Evolutionary conservation across 2,113 vertebrate genomes (phyloP), one percentile per base, ranked within the genome.

Genomic region (Hyperopisus bebe): DNA sequence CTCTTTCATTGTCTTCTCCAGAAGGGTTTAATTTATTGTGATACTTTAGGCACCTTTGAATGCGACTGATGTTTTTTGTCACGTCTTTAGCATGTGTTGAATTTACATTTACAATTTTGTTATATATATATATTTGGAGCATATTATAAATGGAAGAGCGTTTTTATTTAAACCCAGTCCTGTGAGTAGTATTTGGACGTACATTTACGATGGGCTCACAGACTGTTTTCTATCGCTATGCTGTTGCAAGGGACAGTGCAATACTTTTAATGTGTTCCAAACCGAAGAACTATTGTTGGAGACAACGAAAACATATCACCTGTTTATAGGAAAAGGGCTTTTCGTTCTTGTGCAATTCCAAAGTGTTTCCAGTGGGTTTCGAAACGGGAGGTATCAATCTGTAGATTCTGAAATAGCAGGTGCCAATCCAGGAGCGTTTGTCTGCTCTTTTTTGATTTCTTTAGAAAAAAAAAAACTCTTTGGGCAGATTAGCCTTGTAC

Each of bases 161-260:
- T 91, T 89, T 70, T 74, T 88, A 89, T 90, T 51, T 88, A 87
- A 15, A 89, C 50, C 80, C 53, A 51, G 50, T 91, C 80, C 88
- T 77, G 70, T 89, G 31, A 88, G 77, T 88, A 44, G 86, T 42
- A 21, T 13, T 31, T 88, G 58, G 55, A 55, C n/a, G 15, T 80
- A 31, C 86, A 51, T 77, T 90, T 13, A 5, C 62, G 42, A 87
- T 35, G 62, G 89, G 48, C 85, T 87, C 89, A 35, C 47, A 58
- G 88, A 92, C 91, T 90, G 88, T 91, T 92, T 88, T 46, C 87
- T 82, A 89, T 91, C 90, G 91, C 91, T 91, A n/a, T 89, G 51
- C 90, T 88, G 11, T 86, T 91, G 90, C 88, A 92, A 90, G 91
- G 91, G 31, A 77, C 91, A 90, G 91, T 93, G 93, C 93, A 93